Evolutionary conservation across 2,888 invertebrate species (phyloP).

Genomic region (Aproaerema taeniolella): DNA sequence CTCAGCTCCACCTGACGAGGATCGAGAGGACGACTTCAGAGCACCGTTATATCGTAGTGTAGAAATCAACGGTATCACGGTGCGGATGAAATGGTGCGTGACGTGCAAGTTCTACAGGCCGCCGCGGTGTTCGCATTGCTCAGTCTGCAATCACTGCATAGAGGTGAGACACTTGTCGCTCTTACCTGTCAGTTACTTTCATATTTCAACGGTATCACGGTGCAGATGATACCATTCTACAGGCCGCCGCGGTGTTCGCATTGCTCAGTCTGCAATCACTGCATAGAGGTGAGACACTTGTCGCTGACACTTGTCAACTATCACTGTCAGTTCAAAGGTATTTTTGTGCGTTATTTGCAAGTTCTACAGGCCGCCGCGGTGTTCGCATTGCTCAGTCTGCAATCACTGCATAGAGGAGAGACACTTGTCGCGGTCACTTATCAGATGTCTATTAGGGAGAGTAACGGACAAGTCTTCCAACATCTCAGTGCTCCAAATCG

Average conservation of each 20-base stretch:
- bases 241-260: conserved; percentile 99
- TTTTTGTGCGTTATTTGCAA: conserved; percentile 99
- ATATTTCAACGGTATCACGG: conserved; percentile 97
- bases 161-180: conserved; percentile 86
- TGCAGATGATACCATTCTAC: conserved; percentile 62
- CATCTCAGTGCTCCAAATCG: conserved; percentile 97
- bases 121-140: conserved; percentile 99
- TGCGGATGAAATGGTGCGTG: conserved; percentile 99
- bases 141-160: conserved; percentile 99
- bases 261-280: conserved; percentile 99
- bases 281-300: conserved; percentile 95
- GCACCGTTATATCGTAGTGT: conserved; percentile 98
- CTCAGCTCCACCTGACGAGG: conserved; percentile 96
- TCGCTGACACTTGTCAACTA: conserved; percentile 75
- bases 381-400: conserved; percentile 99
- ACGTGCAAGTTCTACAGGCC: conserved; percentile 99
- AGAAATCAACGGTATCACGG: conserved; percentile 98
- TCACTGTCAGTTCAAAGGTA: no score
- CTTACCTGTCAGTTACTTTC: no score
- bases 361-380: conserved; percentile 99
- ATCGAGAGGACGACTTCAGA: conserved; percentile 97
- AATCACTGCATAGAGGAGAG: conserved; percentile 97
- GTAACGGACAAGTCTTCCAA: conserved; percentile 82
- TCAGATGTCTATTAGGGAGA: conserved; percentile 96
- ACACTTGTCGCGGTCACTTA: no score